Evolutionary conservation across 2,888 invertebrate species (phyloP), one percentile per base, ranked within the genome.

Genomic region (Hypsopygia costalis): DNA sequence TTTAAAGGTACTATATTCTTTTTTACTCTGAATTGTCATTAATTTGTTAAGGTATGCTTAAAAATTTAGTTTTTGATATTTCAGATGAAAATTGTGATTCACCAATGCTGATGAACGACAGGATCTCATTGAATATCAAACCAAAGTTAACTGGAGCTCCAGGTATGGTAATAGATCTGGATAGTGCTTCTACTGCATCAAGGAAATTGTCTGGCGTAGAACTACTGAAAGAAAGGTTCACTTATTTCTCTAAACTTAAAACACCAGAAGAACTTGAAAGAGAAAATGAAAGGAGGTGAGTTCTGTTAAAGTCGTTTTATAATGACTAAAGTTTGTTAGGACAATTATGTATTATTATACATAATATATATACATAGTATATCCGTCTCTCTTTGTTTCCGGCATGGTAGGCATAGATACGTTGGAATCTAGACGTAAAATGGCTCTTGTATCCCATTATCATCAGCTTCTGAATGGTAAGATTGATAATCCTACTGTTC

Each of bases 191-290:
- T 21, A 41, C 36, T 7, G 46, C 45, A 1, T 51, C 71, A 49
- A 78, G 63, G 46, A 79, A 85, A 46, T 62, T 91, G 3, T 89
- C 90, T 32, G 94, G 93, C 6, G 83, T 95, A 5, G 90, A 92
- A 47, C 81, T 91, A 41, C 83, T 97, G 22, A 92, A 94, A 69
- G 90, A 94, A 52, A 89, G 95, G 48, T 94, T 95, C 66, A 81
- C 92, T 27, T 92, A 92, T 62, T 95, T 95, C 56, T 85, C 92
- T 0, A 86, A 89, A 30, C 58, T 82, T 0, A 90, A 90, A 43
- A 91, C 90, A 21, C 73, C 81, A 0, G 85, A 82, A 39, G 85
- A 91, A 69, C 58, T 79, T 48, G 79, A 91, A 70, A 74, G 90
- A 58, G 82, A 90, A 62, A 78, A 91, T 50, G 83, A 92, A 65